Evolutionary conservation across 2,113 vertebrate species (phyloP).

Genomic region (Cervus canadensis): DNA sequence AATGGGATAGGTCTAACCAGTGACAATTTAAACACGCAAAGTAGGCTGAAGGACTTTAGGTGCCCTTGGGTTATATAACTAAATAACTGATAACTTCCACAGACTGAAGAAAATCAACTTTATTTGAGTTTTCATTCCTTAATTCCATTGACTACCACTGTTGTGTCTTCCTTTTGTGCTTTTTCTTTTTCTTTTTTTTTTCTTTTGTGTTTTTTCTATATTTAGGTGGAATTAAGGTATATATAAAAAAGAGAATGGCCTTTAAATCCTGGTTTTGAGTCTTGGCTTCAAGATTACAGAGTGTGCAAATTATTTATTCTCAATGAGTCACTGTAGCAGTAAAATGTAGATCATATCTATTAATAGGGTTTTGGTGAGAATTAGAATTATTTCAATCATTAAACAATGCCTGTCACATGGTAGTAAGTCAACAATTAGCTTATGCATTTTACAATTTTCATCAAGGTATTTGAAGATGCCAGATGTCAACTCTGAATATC

Average conservation of each 20-base stretch:
- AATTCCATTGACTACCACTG: neutral
- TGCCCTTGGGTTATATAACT: neutral
- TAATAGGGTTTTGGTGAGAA: neutral
- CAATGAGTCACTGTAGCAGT: neutral
- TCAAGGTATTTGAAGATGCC: neutral
- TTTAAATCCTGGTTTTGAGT: neutral
- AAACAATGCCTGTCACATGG: neutral
- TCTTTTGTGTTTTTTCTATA: neutral
- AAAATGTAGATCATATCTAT: neutral
- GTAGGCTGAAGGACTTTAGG: neutral
- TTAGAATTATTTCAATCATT: neutral
- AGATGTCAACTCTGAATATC: neutral
- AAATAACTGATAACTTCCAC: neutral
- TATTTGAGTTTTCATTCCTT: neutral
- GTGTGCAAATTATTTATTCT: neutral
- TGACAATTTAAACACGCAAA: neutral
- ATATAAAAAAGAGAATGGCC: neutral
- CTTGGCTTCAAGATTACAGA: neutral
- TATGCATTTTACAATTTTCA: neutral
- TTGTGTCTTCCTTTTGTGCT: neutral
- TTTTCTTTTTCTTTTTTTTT: neutral
- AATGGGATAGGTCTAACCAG: neutral
- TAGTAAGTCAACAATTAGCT: neutral
- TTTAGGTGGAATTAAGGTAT: neutral
- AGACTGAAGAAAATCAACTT: neutral